Base-by-base conservation (phyloP, 1,140 invertebrate species). In the Philotrypesis tridentata region DNA sequence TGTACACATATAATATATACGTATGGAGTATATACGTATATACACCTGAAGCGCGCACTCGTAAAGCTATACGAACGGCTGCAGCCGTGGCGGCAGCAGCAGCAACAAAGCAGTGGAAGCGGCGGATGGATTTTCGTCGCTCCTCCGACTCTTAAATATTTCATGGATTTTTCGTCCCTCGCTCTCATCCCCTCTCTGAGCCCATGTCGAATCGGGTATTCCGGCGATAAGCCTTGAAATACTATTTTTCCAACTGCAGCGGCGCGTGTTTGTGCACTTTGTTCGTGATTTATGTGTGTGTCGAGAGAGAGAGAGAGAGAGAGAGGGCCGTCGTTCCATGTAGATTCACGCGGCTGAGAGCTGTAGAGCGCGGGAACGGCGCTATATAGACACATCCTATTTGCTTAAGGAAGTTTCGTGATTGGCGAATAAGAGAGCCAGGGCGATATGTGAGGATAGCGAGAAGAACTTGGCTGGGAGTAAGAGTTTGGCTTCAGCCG, bases 61-160 rank as follows among this genome's bases (percentile, higher is more conserved):
- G 12, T 43, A 43, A 43, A 43, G 8, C 12, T 43, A 14, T 17
- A 43, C 17, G 40, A 3, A 8, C 40, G 40, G 12, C 40, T 11
- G 37, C 9, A 40, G 37, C 37, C 8, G 37, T 12, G 12, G 37
- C 37, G 12, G 37, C 9, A 40, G 40, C 40, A 43, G 40, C 11
- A 14, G 40, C 40, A n/a, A n/a, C n/a, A n/a, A n/a, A n/a, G n/a
- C n/a, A 37, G 33, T 9, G 9, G 9, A 37, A 37, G 33, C 33
- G 9, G 29, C 17, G 23, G 29, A 60, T 60, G 43, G 72, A 74
- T 74, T 55, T 60, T 74, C 72, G 72, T 74, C 72, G 70, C 70
- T 72, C 70, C 21, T n/a, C 37, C n/a, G 43, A 29, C 72, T 60
- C 72, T 74, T 74, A 60, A 74, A 74, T 60, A 74, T 74, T 74